phyloP scores from a whole-genome alignment of 2,797 vertebrate genomes.

The Premnoplex brunnescens region DNA sequence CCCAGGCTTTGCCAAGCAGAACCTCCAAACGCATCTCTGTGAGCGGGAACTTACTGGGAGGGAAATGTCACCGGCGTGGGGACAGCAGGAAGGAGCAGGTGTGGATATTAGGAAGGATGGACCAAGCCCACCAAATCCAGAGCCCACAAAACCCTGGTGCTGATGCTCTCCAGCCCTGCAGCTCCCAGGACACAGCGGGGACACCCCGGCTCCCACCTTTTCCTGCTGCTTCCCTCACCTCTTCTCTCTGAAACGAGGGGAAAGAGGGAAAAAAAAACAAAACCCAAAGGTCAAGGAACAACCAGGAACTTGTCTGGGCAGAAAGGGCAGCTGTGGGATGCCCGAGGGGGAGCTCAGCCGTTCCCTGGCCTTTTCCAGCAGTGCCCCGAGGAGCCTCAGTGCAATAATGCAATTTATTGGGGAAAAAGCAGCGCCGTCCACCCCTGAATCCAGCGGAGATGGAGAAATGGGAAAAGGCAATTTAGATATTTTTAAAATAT shows the following conservation, averaged over 20 bases:
- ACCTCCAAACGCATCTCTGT: neutral
- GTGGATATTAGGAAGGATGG: rapidly evolving
- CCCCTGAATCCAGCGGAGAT: rapidly evolving
- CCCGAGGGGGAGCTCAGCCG: neutral
- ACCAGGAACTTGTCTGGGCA: neutral
- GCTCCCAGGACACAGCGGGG: neutral
- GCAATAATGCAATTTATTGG: neutral
- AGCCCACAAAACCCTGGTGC: neutral
- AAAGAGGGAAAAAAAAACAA: neutral
- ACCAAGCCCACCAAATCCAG: neutral
- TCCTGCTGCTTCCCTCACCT: neutral
- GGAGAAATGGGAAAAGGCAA: neutral
- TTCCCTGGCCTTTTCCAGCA: neutral
- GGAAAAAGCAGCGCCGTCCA: neutral
- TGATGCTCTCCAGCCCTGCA: neutral
- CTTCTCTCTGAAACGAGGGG: rapidly evolving
- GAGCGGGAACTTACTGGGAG: neutral
- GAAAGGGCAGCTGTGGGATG: conserved; percentile 16
- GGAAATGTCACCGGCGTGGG: neutral
- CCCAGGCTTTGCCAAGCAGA: conserved; percentile 4
- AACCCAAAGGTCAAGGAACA: conserved; percentile 19
- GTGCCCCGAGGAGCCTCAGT: neutral
- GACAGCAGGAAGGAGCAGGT: neutral
- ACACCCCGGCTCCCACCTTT: rapidly evolving
- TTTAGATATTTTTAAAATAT: rapidly evolving